Evolutionary conservation across 2,797 vertebrate species (phyloP), one percentile per base, ranked within the genome.

Genomic region (Halcyon chelicuti): DNA sequence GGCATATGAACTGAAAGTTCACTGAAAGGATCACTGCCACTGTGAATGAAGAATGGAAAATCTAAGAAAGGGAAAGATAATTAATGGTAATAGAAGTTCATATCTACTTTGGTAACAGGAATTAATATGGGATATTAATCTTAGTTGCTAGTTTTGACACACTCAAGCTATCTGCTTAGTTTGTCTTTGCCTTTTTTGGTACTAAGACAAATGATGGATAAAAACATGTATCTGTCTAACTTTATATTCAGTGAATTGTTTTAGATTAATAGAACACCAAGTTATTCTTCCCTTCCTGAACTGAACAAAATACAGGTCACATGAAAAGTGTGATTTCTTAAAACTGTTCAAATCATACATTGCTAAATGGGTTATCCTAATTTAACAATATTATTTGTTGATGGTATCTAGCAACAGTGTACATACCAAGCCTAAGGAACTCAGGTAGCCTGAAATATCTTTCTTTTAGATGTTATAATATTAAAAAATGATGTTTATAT

Each of bases 161-260:
- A 26, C 31, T 92, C 11, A 70, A 76, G 11, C 37, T 94, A 39
- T 90, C 73, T 91, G n/a, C 42, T 86, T 92, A 52, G 78, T 81
- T 93, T 61, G 47, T 74, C 55, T 31, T 73, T 86, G n/a, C 83
- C 87, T 91, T 93, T 92, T 96, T 93, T 63, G 79, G 72, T 93
- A 49, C 39, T 78, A 76, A 78, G 58, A 61, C 26, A 78, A 78
- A 75, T 81, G 42, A 39, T 75, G 33, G 17, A 54, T 82, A 81
- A 91, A 67, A 89, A 63, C 63, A 63, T 22, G 4, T 61, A 15
- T 68, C 51, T 73, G 14, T 85, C 54, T 87, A n/a, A 54, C 47
- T 83, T 65, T 0, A 0, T 88, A 35, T 52, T 93, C 62, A 79
- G 42, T 68, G 6, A 85, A 54, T 31, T 77, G 31, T 2, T 57